Evolutionary conservation across 2,113 vertebrate genomes (phyloP).

Genomic region (Mus spicilegus): DNA sequence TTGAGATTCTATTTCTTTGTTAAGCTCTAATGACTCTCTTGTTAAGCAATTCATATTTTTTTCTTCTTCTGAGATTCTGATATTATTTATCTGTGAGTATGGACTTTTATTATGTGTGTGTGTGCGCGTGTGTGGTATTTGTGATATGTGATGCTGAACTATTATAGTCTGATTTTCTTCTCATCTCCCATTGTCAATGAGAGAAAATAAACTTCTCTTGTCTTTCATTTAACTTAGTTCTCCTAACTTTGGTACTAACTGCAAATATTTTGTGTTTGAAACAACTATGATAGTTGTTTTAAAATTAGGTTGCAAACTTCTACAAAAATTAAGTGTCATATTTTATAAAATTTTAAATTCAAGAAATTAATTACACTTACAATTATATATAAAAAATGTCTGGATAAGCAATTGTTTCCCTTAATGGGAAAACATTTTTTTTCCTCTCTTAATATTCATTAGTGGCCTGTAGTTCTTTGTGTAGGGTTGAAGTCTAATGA

Average conservation of each 20-base stretch:
- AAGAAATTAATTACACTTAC: background rate
- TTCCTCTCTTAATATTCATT: background rate
- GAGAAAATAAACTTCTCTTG: background rate
- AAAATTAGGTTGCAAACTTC: background rate
- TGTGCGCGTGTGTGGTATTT: background rate
- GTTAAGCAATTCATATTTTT: background rate
- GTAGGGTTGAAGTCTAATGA: background rate
- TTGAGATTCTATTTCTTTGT: background rate
- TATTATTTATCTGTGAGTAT: background rate
- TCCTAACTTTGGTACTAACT: background rate
- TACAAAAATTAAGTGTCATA: background rate
- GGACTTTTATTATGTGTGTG: background rate
- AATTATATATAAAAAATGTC: background rate
- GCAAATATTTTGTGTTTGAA: constrained; percentile 17
- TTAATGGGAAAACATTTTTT: background rate
- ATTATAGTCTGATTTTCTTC: background rate
- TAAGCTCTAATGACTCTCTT: background rate
- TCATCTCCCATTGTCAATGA: background rate
- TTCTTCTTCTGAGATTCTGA: background rate
- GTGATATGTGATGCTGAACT: background rate
- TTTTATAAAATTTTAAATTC: background rate
- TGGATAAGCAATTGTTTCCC: background rate
- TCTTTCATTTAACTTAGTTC: constrained; percentile 19
- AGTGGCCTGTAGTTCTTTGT: background rate
- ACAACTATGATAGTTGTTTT: background rate